Evolutionary conservation across 2,113 vertebrate genomes (phyloP).

Genomic region (Indri indri): DNA sequence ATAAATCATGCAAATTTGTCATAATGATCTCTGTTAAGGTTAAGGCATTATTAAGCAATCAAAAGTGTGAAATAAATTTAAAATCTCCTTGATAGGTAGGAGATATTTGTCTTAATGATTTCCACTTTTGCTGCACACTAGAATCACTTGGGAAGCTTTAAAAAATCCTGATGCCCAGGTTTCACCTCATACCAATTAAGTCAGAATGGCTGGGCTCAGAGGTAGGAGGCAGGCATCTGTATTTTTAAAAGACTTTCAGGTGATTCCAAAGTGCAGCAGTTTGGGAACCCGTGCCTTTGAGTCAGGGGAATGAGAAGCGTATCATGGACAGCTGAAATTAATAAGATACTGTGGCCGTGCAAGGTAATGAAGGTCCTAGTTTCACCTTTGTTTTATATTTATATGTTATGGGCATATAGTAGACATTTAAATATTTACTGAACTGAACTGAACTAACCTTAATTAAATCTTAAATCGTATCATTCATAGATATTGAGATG

Average conservation of each 20-base stretch:
- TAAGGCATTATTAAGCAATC: constrained; percentile 6
- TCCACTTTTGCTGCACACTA: background rate
- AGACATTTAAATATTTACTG: background rate
- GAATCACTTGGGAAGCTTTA: background rate
- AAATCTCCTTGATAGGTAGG: background rate
- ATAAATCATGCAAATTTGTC: background rate
- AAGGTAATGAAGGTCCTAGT: background rate
- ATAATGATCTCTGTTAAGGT: background rate
- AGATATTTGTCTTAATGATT: background rate
- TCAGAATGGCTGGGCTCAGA: background rate
- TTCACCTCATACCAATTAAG: background rate
- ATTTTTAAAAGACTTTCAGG: background rate
- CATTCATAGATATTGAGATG: background rate
- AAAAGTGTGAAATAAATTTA: background rate
- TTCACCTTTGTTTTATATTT: background rate
- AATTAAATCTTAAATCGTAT: background rate
- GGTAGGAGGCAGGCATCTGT: background rate
- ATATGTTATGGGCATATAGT: background rate
- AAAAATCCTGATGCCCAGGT: background rate
- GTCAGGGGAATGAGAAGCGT: background rate
- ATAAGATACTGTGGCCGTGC: background rate
- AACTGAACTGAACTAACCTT: background rate
- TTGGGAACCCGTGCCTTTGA: background rate
- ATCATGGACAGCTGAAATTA: constrained; percentile 1
- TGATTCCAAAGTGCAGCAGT: background rate